phyloP scores from a whole-genome alignment of 2,888 invertebrate species.

The Lapara coniferarum region DNA sequence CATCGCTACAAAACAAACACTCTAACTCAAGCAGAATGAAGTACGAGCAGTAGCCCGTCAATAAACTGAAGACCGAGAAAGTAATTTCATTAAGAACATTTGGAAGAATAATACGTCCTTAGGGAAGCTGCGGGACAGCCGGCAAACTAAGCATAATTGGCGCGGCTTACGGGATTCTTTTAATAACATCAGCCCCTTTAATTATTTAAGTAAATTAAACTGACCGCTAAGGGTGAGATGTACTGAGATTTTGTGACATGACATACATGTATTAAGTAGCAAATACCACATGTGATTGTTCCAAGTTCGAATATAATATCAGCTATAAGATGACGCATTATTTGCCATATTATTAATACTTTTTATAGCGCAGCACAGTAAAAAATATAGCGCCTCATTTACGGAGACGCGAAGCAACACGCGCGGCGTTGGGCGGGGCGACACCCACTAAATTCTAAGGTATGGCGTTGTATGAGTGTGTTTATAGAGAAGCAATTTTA shows the following conservation, averaged over 20 bases:
- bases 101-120: conserved; percentile 12
- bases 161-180: conserved; percentile 16
- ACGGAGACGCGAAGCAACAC: too few species aligned
- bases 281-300: neutral
- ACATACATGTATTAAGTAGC: neutral
- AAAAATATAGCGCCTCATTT: too few species aligned
- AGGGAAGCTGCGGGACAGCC: too few species aligned
- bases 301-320: too few species aligned
- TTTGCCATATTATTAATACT: too few species aligned
- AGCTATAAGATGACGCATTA: too few species aligned
- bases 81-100: conserved; percentile 17
- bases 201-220: conserved; percentile 26
- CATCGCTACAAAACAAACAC: neutral
- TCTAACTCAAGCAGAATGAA: neutral
- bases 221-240: neutral
- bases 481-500: too few species aligned
- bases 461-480: too few species aligned
- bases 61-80: neutral
- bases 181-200: conserved; percentile 25
- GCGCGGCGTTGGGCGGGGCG: too few species aligned
- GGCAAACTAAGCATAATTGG: conserved; percentile 6
- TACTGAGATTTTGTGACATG: neutral
- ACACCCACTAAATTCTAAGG: too few species aligned
- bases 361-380: too few species aligned
- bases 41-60: neutral